Conservation (phyloP, 2,888 invertebrate species). For the Creontiades dilutus region DNA sequence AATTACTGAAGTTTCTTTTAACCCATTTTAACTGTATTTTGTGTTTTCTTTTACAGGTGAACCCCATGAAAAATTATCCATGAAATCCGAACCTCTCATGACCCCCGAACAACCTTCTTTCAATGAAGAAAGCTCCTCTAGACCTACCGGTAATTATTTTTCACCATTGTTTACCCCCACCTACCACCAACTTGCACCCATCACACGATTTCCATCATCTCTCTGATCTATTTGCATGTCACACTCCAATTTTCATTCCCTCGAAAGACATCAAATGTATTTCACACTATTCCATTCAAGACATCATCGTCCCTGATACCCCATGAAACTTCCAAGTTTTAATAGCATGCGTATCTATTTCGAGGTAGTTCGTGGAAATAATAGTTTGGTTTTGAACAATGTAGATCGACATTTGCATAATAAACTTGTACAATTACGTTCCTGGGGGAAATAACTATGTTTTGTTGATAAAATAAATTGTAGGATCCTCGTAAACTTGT, state of each 20-base stretch:
- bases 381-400: too few relatives aligned
- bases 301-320: too few relatives aligned
- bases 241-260: background rate
- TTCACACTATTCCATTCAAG: too few relatives aligned
- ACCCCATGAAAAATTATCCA: conserved; percentile 43
- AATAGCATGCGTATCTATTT: background rate
- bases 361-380: background rate
- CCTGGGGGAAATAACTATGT: too few relatives aligned
- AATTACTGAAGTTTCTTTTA: background rate
- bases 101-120: conserved; percentile 2
- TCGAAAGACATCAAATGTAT: too few relatives aligned
- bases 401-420: too few relatives aligned
- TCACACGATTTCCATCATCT: background rate
- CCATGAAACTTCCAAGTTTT: background rate
- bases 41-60: conserved; percentile 2
- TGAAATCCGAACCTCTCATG: conserved; percentile 61
- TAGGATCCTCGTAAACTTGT: too few relatives aligned
- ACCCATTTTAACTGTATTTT: background rate
- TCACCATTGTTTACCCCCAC: background rate
- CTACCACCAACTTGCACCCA: background rate
- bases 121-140: conserved; percentile 50
- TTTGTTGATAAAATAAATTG: too few relatives aligned
- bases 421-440: too few relatives aligned
- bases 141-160: conserved; percentile 69
- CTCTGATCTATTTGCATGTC: conserved; percentile 20